Base-by-base conservation (phyloP, 1,140 invertebrate genomes). In the Musca vetustissima region DNA sequence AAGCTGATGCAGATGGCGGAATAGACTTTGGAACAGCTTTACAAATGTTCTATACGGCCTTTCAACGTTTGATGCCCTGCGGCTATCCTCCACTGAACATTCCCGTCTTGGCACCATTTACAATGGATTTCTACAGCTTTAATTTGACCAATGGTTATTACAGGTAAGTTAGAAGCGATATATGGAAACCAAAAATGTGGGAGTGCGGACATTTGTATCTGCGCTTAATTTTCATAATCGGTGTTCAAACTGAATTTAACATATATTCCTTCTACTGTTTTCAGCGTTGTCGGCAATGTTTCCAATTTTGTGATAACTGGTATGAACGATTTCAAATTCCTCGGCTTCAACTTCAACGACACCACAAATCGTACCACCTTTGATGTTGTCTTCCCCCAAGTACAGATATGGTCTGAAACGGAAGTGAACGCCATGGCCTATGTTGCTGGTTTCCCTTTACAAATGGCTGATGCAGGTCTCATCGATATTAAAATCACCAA, bases 41-140 rank as follows among this genome's bases (percentile, higher is more conserved):
- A 1, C 14, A 53, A 4, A 72, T 67, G 66, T 76, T 73, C 50
- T 14, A 73, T 6, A 4, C 68, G 14, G 74, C 76, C 28, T 76
- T 75, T 28, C 71, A 72, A 66, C 69, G 55, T 8, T 75, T 77
- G 17, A 71, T 75, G 57, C 76, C 76, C 6, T 78, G 76, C 19
- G 75, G 76, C 48, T 78, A 69, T 59, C 22, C 71, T 25, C 25
- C 72, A 1, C 50, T 72, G 1, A 66, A 69, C 8, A 64, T 78
- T 7, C 76, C 76, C 1, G 64, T 68, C 4, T 7, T 78, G 65
- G 75, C 75, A 0, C 76, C 64, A 9, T 65, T 25, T 14, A 49
- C 43, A 1, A n/a, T 49, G 4, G 64, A 65, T 13, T 50, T 15
- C 6, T 65, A 49, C 21, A 9, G 17, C 15, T 24, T 49, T 48